These are phyloP conservation scores for Holotrichia oblita DNA, from an alignment of 1,140 invertebrate species.

Conservation along the genomic window DNA sequence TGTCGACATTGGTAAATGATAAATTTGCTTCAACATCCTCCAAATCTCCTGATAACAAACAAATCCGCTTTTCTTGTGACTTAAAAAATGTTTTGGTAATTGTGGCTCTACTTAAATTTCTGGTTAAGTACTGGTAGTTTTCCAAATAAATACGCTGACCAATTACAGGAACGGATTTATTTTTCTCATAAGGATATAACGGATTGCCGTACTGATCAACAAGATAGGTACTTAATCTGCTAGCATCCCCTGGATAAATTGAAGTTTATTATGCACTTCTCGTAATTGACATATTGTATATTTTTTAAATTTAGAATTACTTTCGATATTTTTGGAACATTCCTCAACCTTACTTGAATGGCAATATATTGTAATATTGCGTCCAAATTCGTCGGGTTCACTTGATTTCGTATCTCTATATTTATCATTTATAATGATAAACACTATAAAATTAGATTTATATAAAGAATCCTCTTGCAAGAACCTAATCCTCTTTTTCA, in stretches of 20 bases:
- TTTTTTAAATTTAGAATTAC: too few species aligned
- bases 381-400: too few species aligned
- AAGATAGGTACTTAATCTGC: not conserved
- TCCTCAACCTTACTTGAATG: too few species aligned
- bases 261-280: not conserved
- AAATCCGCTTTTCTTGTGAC: not conserved
- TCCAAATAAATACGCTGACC: not conserved
- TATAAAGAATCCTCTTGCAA: too few species aligned
- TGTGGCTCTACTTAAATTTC: not conserved
- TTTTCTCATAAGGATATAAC: not conserved
- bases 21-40: not conserved
- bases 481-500: too few species aligned
- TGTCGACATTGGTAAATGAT: not conserved
- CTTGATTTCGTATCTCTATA: too few species aligned
- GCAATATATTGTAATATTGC: too few species aligned
- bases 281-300: not conserved
- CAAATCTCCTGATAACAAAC: not conserved
- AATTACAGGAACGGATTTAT: not conserved
- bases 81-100: not conserved
- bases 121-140: not conserved
- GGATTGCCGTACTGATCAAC: not conserved
- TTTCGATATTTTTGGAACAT: too few species aligned
- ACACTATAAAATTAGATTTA: too few species aligned
- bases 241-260: not conserved
- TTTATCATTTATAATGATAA: too few species aligned